Base-by-base conservation (phyloP, 2,113 vertebrate species). In the Hypocryptadius cinnamomeus region DNA sequence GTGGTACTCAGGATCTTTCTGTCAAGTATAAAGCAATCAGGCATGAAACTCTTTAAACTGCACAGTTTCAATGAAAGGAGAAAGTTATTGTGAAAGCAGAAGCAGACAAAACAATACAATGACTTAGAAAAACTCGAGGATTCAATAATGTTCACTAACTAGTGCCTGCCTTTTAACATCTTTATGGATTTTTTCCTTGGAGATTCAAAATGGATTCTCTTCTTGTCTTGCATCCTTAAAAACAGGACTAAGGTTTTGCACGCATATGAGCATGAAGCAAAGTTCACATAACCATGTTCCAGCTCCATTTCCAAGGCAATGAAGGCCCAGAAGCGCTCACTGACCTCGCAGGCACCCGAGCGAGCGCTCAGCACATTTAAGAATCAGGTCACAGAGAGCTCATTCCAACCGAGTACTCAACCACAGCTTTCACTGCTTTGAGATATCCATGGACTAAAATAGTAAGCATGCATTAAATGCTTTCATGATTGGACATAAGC, bases 11-110 rank as follows among this genome's bases (percentile, higher is more conserved):
- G 60, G 24, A 66, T 87, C 33, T 35, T 72, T 50, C 85, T 71
- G 88, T 79, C 92, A 91, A 93, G 68, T 60, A 85, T 30, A 83
- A 92, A 95, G 78, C 66, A 89, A 71, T 92, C 94, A 94, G 66
- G 66, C 40, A 61, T 2, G 7, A 85, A 95, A 83, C 73, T 68
- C 83, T 83, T 87, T 82, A 59, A 92, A 89, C 39, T 76, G 51
- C 68, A 63, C 60, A 64, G 42, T 72, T 76, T 45, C 4, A 7
- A 44, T 12, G 23, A 68, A 69, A 68, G 22, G 18, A 51, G 14
- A 59, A 77, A 51, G 83, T 27, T 68, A 10, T 23, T 73, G 76
- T 79, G 81, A 71, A 94, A 90, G 64, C 61, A 89, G 31, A 79
- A 60, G 57, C 35, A 93, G 83, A 87, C 48, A 87, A 94, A 91